Evolutionary conservation across 2,797 vertebrate species (phyloP).

Genomic region (Orestias chungarensis): DNA sequence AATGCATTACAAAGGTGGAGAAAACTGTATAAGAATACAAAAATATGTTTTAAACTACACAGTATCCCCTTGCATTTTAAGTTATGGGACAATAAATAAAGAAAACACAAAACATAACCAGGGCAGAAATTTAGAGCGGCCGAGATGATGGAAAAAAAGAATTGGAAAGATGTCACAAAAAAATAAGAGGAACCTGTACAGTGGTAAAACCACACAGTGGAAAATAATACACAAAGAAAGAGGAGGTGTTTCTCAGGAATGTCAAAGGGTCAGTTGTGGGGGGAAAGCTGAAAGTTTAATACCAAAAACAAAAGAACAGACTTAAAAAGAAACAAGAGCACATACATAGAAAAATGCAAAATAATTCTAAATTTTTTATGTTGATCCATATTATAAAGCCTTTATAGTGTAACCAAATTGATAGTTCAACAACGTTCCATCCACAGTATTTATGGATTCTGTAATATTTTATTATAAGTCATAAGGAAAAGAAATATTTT

Average conservation of each 20-base stretch:
- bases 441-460: too few species aligned
- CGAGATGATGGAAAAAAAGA: background rate
- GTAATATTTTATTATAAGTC: background rate
- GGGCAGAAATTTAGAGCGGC: background rate
- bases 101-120: background rate
- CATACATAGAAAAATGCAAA: background rate
- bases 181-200: background rate
- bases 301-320: background rate
- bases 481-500: background rate
- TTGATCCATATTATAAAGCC: background rate
- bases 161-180: background rate
- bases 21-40: background rate
- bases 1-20: conserved; percentile 2
- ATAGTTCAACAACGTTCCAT: background rate
- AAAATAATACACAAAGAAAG: background rate
- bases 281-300: background rate
- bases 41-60: background rate
- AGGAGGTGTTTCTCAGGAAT: background rate
- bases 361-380: background rate
- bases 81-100: background rate
- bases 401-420: background rate
- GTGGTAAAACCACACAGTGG: background rate
- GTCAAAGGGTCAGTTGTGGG: background rate
- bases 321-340: background rate
- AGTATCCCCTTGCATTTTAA: background rate